A percentile compares a stretch with the other conserved stretches of the same genome.
Evolutionary conservation across 2,888 invertebrate genomes (phyloP).

Genomic region (Gymnoscelis rufifasciata): DNA sequence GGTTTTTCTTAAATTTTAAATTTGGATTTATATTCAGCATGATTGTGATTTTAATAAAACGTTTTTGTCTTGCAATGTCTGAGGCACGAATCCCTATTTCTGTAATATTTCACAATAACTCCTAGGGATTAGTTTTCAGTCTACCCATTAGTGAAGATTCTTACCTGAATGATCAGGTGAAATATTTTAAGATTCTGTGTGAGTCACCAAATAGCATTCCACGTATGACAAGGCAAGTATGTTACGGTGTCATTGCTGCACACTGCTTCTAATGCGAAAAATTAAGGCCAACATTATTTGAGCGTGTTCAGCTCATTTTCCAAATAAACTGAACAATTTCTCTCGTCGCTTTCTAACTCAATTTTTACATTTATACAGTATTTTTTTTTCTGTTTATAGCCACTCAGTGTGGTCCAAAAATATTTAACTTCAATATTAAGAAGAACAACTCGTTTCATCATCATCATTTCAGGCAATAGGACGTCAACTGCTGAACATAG

Average conservation of each 20-base stretch:
- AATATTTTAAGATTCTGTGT: neutral
- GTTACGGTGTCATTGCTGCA: constrained; percentile 3
- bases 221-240: neutral
- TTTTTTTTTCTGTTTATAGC: neutral
- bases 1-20: too few species aligned
- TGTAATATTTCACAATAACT: too few species aligned
- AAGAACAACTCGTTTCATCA: too few species aligned
- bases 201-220: neutral
- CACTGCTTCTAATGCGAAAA: constrained; percentile 11
- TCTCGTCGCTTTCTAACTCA: constrained; percentile 1
- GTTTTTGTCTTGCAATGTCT: too few species aligned
- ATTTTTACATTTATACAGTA: neutral
- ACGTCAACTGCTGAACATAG: neutral
- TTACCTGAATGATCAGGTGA: neutral
- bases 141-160: too few species aligned
- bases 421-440: too few species aligned
- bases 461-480: too few species aligned
- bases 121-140: too few species aligned
- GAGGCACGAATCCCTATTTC: too few species aligned
- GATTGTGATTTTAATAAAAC: too few species aligned
- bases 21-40: too few species aligned
- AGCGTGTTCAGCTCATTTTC: constrained; percentile 6
- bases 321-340: constrained; percentile 7
- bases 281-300: constrained; percentile 11
- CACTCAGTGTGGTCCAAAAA: too few species aligned